Evolutionary conservation across 2,888 invertebrate genomes (phyloP), one percentile per base, ranked within the genome.

Genomic region (Zeuzera pyrina): DNA sequence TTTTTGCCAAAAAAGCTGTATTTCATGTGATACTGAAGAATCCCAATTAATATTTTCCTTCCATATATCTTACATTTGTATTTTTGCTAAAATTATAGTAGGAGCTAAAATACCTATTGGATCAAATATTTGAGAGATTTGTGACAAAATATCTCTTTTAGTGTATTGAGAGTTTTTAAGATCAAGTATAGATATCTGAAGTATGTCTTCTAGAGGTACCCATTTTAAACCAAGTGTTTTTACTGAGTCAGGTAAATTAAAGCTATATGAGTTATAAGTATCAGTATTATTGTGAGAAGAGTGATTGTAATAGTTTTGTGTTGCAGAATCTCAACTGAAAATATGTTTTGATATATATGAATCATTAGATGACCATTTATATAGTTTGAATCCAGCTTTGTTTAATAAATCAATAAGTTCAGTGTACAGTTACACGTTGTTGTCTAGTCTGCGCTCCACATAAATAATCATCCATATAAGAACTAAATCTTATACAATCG

Each of bases 291-390:
- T n/a, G n/a, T n/a, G n/a, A n/a, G n/a, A n/a, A n/a, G n/a, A n/a
- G n/a, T n/a, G n/a, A n/a, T n/a, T n/a, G n/a, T n/a, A n/a, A n/a
- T n/a, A n/a, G n/a, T n/a, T n/a, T n/a, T n/a, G n/a, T n/a, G n/a
- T n/a, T n/a, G n/a, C n/a, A 7, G 6, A 12, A 7, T 11, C 15
- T 16, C 12, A 14, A 19, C n/a, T 14, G 12, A 23, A 11, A 12
- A 29, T 15, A 8, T 23, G 10, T 15, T 23, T 11, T 12, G 14
- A 27, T 5, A 34, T 11, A 3, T 34, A 3, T 19, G 14, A 14
- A 32, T 27, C 11, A 13, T 36, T 39, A 12, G 31, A 12, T 8
- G 39, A 12, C 35, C 35, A 39, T 30, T 39, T 39, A 13, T 39
- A 36, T 30, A 39, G 13, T 12, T 29, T 5, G 10, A 39, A 36